Conservation (phyloP, 1,140 invertebrate species). For the Bombyx mori region ASM3026992v2 NC_085127.1:9275001-9275500, state of each 20-base stretch:
- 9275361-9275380: slow-evolving; percentile 17
- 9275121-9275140: no score
- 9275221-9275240: slow-evolving; percentile 9
- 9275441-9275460: slow-evolving; percentile 16
- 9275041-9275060: no score
- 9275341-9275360: slow-evolving; percentile 42
- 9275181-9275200: no score
- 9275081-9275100: no score
- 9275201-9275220: slow-evolving; percentile 7
- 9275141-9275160: no score
- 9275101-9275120: no score
- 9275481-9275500: slow-evolving; percentile 16
- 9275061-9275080: no score
- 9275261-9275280: slow-evolving; percentile 26
- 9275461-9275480: slow-evolving; percentile 13
- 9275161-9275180: no score
- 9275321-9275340: slow-evolving; percentile 30
- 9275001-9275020: no score
- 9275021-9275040: no score
- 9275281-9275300: slow-evolving; percentile 38
- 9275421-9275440: no score
- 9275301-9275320: slow-evolving; percentile 50
- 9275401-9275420: slow-evolving; percentile 12
- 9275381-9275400: slow-evolving; percentile 20
- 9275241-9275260: slow-evolving; percentile 15